Evolutionary conservation across 2,113 vertebrate genomes (phyloP).

Genomic region (Takifugu flavidus): DNA sequence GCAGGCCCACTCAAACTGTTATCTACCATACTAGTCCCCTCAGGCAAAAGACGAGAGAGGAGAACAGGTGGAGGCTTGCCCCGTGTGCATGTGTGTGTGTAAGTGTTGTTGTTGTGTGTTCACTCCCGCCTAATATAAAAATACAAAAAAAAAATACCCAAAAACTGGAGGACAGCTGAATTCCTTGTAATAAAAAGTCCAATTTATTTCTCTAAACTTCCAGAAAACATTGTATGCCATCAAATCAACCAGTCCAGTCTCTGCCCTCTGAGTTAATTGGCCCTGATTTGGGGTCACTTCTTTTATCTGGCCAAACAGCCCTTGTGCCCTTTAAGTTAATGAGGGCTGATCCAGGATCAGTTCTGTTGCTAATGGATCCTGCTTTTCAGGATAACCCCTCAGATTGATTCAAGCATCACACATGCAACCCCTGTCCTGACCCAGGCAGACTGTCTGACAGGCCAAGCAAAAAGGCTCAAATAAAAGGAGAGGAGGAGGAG

Average conservation of each 20-base stretch:
- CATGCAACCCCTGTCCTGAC: constrained; percentile 39
- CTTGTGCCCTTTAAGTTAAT: constrained; percentile 66
- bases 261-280: constrained; percentile 59
- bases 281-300: constrained; percentile 56
- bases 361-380: constrained; percentile 60
- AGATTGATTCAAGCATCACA: constrained; percentile 59
- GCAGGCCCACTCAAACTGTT: constrained; percentile 81
- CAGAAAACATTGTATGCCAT: constrained; percentile 34
- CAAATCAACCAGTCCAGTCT: constrained; percentile 24
- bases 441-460: constrained; percentile 12
- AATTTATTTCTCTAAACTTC: constrained; percentile 55
- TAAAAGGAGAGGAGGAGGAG: constrained; percentile 21
- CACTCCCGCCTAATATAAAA: constrained; percentile 54
- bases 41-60: constrained; percentile 55
- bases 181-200: constrained; percentile 48
- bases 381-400: constrained; percentile 49
- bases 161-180: constrained; percentile 56
- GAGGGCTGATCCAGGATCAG: constrained; percentile 66
- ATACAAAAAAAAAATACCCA: constrained; percentile 47
- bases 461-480: constrained; percentile 7
- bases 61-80: constrained; percentile 71
- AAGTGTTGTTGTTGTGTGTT: constrained; percentile 10
- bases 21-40: constrained; percentile 68
- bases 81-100: constrained; percentile 28
- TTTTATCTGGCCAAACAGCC: constrained; percentile 66